phyloP scores from a whole-genome alignment of 2,797 vertebrate species.

The Sebastiscus albofasciatus region DNA sequence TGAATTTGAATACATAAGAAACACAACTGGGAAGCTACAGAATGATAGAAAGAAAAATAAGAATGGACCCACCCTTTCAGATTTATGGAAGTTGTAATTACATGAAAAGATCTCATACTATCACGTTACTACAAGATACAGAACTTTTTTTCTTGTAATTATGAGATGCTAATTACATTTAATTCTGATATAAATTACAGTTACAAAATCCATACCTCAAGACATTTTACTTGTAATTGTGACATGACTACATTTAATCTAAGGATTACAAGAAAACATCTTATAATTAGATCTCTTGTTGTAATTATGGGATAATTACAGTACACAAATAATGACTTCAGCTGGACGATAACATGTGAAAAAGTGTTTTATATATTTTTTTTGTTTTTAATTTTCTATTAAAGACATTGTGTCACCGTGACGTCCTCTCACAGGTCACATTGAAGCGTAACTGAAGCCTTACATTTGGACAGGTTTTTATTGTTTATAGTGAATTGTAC shows the following conservation, averaged over 20 bases:
- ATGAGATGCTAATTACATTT: neutral
- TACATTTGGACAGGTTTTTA: neutral
- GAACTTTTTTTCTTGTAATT: neutral
- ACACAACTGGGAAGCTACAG: no score
- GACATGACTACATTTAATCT: neutral
- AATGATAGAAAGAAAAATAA: neutral
- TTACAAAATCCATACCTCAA: neutral
- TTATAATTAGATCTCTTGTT: neutral
- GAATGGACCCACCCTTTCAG: neutral
- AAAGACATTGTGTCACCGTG: neutral
- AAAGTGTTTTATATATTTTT: neutral
- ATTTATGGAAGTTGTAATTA: neutral
- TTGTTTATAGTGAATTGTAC: neutral
- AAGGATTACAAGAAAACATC: neutral
- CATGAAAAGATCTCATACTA: neutral
- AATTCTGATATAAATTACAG: neutral
- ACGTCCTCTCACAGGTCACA: neutral
- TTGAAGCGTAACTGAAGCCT: constrained; percentile 11
- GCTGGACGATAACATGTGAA: neutral
- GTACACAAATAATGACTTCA: neutral
- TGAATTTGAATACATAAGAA: no score
- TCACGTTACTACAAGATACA: neutral
- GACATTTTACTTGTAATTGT: neutral
- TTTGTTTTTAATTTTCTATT: neutral
- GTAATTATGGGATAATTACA: neutral